Evolutionary conservation across 2,888 invertebrate genomes (phyloP).

Genomic region (Drosophila neoperkinsi): DNA sequence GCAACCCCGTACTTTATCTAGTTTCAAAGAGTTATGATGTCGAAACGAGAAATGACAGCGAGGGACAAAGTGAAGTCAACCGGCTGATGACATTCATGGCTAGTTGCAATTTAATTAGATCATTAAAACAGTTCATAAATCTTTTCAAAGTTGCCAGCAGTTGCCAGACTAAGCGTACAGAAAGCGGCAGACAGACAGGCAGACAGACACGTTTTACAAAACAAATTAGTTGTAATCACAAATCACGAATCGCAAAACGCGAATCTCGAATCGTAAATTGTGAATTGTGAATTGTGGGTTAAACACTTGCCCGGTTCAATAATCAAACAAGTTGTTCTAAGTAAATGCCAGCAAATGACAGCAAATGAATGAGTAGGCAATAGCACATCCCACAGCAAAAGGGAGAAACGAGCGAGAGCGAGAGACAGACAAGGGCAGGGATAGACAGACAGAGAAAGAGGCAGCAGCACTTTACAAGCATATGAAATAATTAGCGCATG

Average conservation of each 20-base stretch:
- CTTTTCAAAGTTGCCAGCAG: conserved; percentile 58
- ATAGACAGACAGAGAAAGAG: conserved; percentile 9
- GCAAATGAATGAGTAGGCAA: conserved; percentile 42
- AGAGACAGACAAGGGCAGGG: conserved; percentile 13
- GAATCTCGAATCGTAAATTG: conserved; percentile 42
- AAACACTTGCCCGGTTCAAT: conserved; percentile 70
- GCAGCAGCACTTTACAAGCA: conserved; percentile 56
- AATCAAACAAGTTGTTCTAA: conserved; percentile 80
- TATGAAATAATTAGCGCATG: conserved; percentile 79
- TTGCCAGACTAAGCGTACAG: conserved; percentile 23
- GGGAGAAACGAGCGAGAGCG: conserved; percentile 7
- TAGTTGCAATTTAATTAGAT: conserved; percentile 82
- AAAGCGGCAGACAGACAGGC: conserved; percentile 27
- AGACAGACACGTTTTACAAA: conserved; percentile 62
- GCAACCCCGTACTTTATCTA: neutral
- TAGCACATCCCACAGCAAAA: conserved; percentile 13
- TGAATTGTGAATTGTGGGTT: conserved; percentile 51
- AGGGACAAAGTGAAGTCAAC: conserved; percentile 48
- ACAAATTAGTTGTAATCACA: conserved; percentile 73
- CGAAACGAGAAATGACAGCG: conserved; percentile 23
- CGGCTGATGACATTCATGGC: conserved; percentile 73
- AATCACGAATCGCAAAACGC: conserved; percentile 50
- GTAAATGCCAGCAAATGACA: conserved; percentile 55
- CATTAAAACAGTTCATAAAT: conserved; percentile 82
- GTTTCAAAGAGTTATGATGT: conserved; percentile 47